phyloP scores from a whole-genome alignment of 23 tunicate species.

The Halocynthia roretzi region DNA sequence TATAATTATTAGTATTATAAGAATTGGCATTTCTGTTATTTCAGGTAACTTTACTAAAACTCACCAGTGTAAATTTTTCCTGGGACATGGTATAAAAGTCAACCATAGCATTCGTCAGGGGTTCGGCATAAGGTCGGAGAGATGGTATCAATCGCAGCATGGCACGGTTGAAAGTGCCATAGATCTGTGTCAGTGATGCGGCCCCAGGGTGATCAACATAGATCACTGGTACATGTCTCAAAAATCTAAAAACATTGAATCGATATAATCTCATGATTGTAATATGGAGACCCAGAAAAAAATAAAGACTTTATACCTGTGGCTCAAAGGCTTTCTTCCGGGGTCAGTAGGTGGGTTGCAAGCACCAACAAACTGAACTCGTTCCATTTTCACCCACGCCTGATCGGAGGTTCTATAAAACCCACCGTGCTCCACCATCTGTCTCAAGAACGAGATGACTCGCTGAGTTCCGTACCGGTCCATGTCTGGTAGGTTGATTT shows the following conservation, averaged over 20 bases:
- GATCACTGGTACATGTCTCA: conserved; percentile 96
- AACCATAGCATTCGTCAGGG: conserved; percentile 98
- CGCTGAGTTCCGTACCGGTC: conserved; percentile 98
- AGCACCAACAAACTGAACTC: conserved; percentile 97
- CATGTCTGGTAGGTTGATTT: conserved; percentile 94
- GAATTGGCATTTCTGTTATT: neutral
- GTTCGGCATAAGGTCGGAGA: conserved; percentile 88
- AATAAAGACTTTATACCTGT: conserved; percentile 39
- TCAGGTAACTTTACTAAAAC: neutral
- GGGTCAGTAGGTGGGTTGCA: conserved; percentile 99
- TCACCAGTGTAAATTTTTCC: conserved; percentile 89
- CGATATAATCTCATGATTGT: neutral
- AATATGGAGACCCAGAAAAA: neutral
- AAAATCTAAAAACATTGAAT: conserved; percentile 38
- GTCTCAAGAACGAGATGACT: conserved; percentile 91
- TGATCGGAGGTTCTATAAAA: conserved; percentile 92
- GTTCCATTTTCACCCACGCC: conserved; percentile 74
- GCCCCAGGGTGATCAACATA: conserved; percentile 98
- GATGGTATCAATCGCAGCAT: conserved; percentile 96
- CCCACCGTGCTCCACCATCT: conserved; percentile 95
- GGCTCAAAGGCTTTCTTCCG: conserved; percentile 85
- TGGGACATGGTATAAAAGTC: conserved; percentile 95
- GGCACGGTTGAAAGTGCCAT: conserved; percentile 98
- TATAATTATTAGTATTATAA: neutral
- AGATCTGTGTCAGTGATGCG: conserved; percentile 89